Conservation (phyloP, 2,797 vertebrate genomes). For the Cyprinodon diabolis region DNA sequence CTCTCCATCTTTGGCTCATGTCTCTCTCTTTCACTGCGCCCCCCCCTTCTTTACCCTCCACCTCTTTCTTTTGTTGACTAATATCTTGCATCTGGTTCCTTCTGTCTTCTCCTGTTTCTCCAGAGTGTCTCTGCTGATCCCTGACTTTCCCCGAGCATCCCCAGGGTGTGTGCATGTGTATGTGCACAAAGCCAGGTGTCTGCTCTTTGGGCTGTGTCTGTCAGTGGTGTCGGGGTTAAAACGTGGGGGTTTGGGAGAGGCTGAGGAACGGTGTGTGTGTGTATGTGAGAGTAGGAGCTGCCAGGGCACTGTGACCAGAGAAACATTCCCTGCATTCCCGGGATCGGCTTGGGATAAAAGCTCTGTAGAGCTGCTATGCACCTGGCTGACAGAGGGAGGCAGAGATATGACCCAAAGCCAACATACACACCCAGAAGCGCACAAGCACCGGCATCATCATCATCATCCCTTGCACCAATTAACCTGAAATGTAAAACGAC, state of each 20-base stretch:
- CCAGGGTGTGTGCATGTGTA: constrained; percentile 64
- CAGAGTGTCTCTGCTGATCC: constrained; percentile 83
- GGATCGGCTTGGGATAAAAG: constrained; percentile 82
- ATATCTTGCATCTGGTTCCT: constrained; percentile 85
- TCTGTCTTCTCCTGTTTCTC: constrained; percentile 81
- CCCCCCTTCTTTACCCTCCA: constrained; percentile 6
- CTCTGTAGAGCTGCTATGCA: constrained; percentile 76
- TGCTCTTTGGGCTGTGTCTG: constrained; percentile 88
- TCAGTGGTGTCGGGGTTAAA: constrained; percentile 80
- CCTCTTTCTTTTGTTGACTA: constrained; percentile 77
- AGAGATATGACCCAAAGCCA: constrained; percentile 44
- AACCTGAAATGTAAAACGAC: constrained; percentile 75
- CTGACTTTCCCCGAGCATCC: constrained; percentile 79
- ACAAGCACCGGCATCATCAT: constrained; percentile 39
- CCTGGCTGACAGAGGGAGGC: constrained; percentile 69
- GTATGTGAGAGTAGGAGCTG: constrained; percentile 72
- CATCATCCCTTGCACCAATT: constrained; percentile 63
- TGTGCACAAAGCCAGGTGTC: constrained; percentile 74
- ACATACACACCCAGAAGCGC: constrained; percentile 33
- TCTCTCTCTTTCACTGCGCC: constrained; percentile 48
- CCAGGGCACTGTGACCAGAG: constrained; percentile 81
- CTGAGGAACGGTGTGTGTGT: constrained; percentile 40
- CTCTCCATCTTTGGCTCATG: constrained; percentile 29
- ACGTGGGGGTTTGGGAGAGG: constrained; percentile 31
- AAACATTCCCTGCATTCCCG: constrained; percentile 87